Evolutionary conservation across 2,888 invertebrate species (phyloP), one percentile per base, ranked within the genome.

Genomic region (Aphidius colemani): DNA sequence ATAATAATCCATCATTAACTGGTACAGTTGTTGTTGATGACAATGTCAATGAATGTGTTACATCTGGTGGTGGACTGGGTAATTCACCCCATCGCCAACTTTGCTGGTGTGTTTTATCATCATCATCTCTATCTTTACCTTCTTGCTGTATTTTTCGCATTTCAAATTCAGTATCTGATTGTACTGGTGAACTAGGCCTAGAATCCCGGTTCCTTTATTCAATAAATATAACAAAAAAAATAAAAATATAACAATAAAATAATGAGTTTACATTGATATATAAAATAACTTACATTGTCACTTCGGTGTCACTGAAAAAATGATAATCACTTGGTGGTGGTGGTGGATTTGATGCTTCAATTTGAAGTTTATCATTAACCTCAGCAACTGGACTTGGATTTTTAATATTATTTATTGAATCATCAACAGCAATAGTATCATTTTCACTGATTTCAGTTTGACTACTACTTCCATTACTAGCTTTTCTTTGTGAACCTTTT

Each of bases 101-200:
- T 77, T 91, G 91, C 40, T 83, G 83, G 66, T 82, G 80, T 58
- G 73, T 71, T 50, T 80, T 79, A 11, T 81, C 79, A 4, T 70
- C 79, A 61, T 75, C 82, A 57, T 67, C 74, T 50, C 68, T 71
- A 63, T 84, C 85, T 30, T 82, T 83, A 10, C 74, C 79, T 59
- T 78, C 79, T 66, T 89, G 62, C 80, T 85, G 66, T 87, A 88
- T 80, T 65, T 82, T 82, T 11, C 75, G 77, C 75, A 89, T 84
- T 83, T 97, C 97, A 77, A 95, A 91, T 80, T 98, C 98, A 0
- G 96, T 95, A 83, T 98, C 98, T 50, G 96, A 96, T 81, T 95
- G 95, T 67, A 93, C 89, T 7, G 96, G 95, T 10, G 94, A 92
- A 69, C 90, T 89, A 48, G 92, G 89, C 66, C 95, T 88, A 45